These are phyloP conservation scores for Callocephalon fimbriatum DNA, from an alignment of 2,113 vertebrate species.

Conservation along the genomic window DNA sequence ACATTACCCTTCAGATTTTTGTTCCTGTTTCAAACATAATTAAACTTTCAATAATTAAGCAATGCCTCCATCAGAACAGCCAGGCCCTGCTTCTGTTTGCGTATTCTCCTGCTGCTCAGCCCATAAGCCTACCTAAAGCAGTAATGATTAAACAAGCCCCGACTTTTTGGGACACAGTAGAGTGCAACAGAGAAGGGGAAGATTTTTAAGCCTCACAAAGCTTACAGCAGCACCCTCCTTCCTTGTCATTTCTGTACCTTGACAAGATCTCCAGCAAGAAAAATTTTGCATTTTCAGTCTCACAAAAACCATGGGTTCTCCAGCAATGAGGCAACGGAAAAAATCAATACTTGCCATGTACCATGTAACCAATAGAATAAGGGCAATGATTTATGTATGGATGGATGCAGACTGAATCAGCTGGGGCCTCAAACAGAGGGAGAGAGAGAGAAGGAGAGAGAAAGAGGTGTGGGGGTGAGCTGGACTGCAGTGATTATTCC, in stretches of 20 bases:
- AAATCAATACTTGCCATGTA: constrained; percentile 99
- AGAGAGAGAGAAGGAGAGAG: constrained; percentile 74
- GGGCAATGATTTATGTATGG: constrained; percentile 98
- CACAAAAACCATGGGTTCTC: constrained; percentile 89
- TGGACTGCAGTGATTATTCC: constrained; percentile 82
- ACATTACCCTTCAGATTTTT: neutral
- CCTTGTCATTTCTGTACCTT: constrained; percentile 57
- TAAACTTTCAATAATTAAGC: constrained; percentile 56
- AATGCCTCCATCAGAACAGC: neutral
- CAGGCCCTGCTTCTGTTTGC: neutral
- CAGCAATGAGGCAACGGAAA: constrained; percentile 87
- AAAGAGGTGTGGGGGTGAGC: constrained; percentile 71
- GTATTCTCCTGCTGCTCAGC: constrained; percentile 17
- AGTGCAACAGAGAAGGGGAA: neutral
- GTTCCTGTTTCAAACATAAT: constrained; percentile 14
- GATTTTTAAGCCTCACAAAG: constrained; percentile 16
- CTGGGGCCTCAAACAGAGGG: constrained; percentile 84
- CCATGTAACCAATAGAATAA: constrained; percentile 96
- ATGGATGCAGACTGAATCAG: constrained; percentile 91
- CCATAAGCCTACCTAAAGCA: constrained; percentile 18
- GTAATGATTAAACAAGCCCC: constrained; percentile 23
- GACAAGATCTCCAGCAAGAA: constrained; percentile 59
- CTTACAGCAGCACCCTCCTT: constrained; percentile 6
- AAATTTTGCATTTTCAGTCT: constrained; percentile 75
- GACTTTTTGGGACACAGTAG: constrained; percentile 23